Conservation (phyloP, 2,888 invertebrate species). For the Craniophora ligustri region DNA sequence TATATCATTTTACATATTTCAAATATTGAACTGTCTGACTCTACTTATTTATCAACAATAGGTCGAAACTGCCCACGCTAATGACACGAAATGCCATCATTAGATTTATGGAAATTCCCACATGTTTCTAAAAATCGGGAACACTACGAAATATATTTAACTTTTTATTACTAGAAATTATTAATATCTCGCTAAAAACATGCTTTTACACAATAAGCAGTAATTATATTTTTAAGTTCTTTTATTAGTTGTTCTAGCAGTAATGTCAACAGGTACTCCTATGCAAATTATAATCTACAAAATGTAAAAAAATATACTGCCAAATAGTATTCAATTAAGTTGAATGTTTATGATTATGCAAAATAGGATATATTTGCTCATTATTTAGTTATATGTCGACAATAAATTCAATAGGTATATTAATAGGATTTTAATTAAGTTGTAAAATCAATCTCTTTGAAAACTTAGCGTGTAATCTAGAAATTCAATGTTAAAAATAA, state of each 20-base stretch:
- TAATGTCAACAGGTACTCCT: neutral
- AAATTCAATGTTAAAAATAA: slow-evolving; percentile 11
- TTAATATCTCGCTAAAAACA: neutral
- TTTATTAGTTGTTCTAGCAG: neutral
- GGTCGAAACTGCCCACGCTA: too few species aligned
- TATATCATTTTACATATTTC: neutral
- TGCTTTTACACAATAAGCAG: too few species aligned
- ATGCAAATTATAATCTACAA: slow-evolving; percentile 16
- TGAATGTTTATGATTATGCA: slow-evolving; percentile 12
- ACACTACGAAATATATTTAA: too few species aligned
- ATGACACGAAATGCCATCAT: too few species aligned
- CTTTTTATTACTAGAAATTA: neutral
- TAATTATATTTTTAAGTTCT: neutral
- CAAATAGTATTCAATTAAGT: neutral
- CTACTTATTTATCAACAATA: too few species aligned
- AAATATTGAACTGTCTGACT: too few species aligned
- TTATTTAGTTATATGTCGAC: neutral
- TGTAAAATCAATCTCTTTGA: slow-evolving; percentile 4
- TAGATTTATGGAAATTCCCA: too few species aligned
- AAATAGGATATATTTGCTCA: slow-evolving; percentile 14
- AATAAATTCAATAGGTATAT: neutral
- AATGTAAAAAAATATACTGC: neutral
- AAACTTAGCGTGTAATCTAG: slow-evolving; percentile 1
- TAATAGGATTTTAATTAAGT: slow-evolving; percentile 6
- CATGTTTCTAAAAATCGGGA: too few species aligned